Percentiles rank a stretch among this genome's conserved stretches.
Conservation (phyloP, 2,113 vertebrate species). For the Tychaedon coryphoeus region DNA sequence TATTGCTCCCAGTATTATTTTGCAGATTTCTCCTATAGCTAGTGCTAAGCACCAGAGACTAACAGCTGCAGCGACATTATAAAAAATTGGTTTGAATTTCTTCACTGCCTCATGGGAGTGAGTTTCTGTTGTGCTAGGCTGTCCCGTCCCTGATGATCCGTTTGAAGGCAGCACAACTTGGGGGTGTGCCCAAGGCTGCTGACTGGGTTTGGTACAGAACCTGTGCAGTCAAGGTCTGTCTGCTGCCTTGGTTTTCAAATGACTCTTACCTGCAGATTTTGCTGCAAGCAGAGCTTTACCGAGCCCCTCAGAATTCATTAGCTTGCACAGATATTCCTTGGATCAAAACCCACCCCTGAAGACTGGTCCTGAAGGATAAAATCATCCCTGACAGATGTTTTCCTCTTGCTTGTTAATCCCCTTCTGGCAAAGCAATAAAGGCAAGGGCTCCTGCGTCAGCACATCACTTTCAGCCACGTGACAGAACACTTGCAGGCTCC, state of each 20-base stretch:
- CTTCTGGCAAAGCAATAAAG: background rate
- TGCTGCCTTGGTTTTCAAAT: background rate
- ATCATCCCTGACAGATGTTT: conserved; percentile 22
- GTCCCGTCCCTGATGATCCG: background rate
- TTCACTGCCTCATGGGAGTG: background rate
- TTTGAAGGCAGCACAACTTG: background rate
- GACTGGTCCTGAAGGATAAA: background rate
- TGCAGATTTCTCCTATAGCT: background rate
- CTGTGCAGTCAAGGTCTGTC: background rate
- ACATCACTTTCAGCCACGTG: background rate
- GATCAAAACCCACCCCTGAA: background rate
- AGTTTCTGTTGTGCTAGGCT: background rate
- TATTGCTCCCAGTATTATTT: background rate
- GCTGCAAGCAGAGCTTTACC: background rate
- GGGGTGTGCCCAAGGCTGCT: background rate
- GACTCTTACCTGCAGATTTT: background rate
- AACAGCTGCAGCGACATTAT: background rate
- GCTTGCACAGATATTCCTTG: background rate
- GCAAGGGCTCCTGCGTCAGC: background rate
- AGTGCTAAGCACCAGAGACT: background rate
- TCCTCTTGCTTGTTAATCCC: conserved; percentile 7
- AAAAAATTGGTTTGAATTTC: background rate
- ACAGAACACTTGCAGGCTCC: background rate
- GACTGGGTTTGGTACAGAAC: background rate
- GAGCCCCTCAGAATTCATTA: background rate